Evolutionary conservation across 2,888 invertebrate genomes (phyloP), one percentile per base, ranked within the genome.

Genomic region (Drosophila falleni): DNA sequence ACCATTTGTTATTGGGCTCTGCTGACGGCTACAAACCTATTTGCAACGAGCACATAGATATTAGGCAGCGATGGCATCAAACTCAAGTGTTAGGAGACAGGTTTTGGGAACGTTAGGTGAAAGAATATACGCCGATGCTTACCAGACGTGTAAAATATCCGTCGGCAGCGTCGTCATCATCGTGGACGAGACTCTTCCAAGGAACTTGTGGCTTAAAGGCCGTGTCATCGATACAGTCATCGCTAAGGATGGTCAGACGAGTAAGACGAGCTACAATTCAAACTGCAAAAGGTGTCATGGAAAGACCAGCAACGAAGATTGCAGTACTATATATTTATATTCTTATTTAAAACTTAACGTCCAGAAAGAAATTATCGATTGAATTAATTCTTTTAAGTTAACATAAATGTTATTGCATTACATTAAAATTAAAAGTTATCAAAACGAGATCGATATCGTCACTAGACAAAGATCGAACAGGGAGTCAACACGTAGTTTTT

Each of bases 101-200:
- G 2, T 16, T 19, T 42, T 42, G 19, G 41, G 19, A 42, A 42
- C 41, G 41, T 5, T 19, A 19, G 41, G 19, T 16, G n/a, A 42
- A 16, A 42, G 19, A 42, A 16, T 42, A 10, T 9, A 42, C 41
- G 16, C 41, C 41, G 15, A 41, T 41, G 41, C 11, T 16, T 10
- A 41, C 15, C 9, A 15, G 19, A 5, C 41, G 16, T 42, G 19
- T 19, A 0, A 42, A 42, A 42, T 37, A 37, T 37, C n/a, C n/a
- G 8, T 37, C 15, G 37, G 5, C 5, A 37, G 37, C 37, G 8
- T 37, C 6, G 41, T 42, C 8, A 42, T 42, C 15, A 16, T 42
- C 16, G 16, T 42, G 16, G 41, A 42, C 41, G 41, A 42, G n/a
- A 16, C 10, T 42, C 19, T 42, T n/a, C 39, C 39, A 39, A 39